Base-by-base conservation (phyloP, 2,888 invertebrate genomes). In the Elysia crispata region DNA sequence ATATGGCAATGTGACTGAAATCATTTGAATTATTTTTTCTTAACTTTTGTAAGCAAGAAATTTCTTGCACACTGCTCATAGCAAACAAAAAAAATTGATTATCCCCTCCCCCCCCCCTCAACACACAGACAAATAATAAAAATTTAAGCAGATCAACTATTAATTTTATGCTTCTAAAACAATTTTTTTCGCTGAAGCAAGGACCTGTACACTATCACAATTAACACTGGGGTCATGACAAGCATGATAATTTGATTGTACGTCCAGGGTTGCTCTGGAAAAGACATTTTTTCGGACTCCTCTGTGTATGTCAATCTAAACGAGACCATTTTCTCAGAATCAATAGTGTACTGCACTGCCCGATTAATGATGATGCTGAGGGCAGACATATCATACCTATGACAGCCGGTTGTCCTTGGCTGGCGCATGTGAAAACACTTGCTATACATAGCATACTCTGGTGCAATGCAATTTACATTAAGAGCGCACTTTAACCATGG, bases 401-500 rank as follows among this genome's bases (percentile, higher is more conserved):
- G 89, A 79, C 89, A 89, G 3, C 89, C 89, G 0, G 89, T 89
- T 66, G 86, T 87, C 62, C 83, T 84, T 20, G 89, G 89, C 3
- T 81, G 82, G 18, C 88, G 85, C 41, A 86, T 82, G 76, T 88
- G 85, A 67, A 89, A 86, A 72, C 89, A 89, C 30, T 85, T 87
- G 20, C 84, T 82, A 28, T 84, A 84, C 23, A 81, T 74, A 8
- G 88, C 84, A 31, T 83, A 81, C 20, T 81, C 75, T 0, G 89
- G 89, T 20, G 86, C 82, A 18, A 89, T 86, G 73, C 89, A 89
- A 15, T 85, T 82, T 41, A 76, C 78, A 54, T 84, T 88, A n/a
- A 89, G 82, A 1, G 87, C 86, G 83, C 89, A 89, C 50, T 86
- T 87, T 20, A 89, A 76, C 89, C 87, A 88, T 15, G 89, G 89